These are phyloP conservation scores for Oscheius sp. DNA, from an alignment of 2,888 invertebrate genomes.

Conservation along the genomic window DNA sequence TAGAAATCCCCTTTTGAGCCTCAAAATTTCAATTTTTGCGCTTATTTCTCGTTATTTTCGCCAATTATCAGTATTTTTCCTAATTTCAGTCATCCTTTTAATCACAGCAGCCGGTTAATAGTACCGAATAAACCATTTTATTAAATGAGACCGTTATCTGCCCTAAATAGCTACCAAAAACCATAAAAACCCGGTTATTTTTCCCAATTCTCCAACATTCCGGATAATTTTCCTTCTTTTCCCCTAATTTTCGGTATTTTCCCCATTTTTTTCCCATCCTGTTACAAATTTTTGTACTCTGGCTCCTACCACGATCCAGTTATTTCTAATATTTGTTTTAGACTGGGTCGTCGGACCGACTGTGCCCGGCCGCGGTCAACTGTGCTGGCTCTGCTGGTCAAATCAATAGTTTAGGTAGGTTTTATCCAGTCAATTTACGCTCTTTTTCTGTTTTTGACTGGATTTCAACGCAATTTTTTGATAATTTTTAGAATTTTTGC, in stretches of 20 bases:
- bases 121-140: no score
- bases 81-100: no score
- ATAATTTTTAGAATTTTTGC: background rate
- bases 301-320: background rate
- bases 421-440: background rate
- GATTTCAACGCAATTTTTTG: no score
- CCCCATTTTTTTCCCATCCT: background rate
- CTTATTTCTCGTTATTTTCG: background rate
- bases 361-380: conserved; percentile 22
- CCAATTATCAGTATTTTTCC: background rate
- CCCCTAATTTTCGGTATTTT: background rate
- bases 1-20: background rate
- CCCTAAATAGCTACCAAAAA: no score
- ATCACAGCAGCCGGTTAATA: no score
- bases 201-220: background rate
- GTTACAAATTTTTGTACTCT: background rate
- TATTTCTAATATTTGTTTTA: conserved; percentile 3
- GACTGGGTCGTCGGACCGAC: conserved; percentile 18
- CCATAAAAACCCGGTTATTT: no score
- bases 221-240: background rate
- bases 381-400: background rate
- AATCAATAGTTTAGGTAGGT: conserved; percentile 2
- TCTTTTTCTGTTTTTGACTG: background rate
- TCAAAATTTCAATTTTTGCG: background rate
- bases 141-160: no score